phyloP scores from a whole-genome alignment of 2,113 vertebrate genomes.

The Cinclus cinclus region DNA sequence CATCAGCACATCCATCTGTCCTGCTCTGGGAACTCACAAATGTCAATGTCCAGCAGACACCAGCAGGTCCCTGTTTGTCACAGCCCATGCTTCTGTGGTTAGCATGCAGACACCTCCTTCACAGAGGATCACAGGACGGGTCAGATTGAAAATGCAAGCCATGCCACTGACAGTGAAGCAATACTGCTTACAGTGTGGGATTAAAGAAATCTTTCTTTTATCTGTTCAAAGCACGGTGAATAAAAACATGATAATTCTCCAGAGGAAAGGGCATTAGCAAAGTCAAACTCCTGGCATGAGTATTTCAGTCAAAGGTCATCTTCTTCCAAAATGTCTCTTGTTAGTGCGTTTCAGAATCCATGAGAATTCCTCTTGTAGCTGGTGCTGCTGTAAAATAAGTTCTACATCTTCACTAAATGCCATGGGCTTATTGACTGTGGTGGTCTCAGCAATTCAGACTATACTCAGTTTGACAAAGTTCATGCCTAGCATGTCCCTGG shows the following conservation, averaged over 20 bases:
- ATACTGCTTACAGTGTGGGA: not conserved
- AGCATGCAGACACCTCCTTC: not conserved
- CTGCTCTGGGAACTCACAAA: not conserved
- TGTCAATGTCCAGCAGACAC: not conserved
- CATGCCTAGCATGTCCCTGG: not conserved
- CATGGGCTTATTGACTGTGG: not conserved
- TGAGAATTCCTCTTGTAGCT: not conserved
- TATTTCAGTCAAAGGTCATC: not conserved
- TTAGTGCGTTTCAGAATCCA: not conserved
- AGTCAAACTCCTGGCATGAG: not conserved
- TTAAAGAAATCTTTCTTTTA: not conserved
- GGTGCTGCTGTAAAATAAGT: not conserved
- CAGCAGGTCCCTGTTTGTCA: not conserved
- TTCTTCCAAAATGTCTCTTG: not conserved
- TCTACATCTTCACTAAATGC: not conserved
- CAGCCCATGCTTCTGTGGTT: accelerated
- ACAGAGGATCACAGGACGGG: not conserved
- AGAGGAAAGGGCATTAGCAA: not conserved
- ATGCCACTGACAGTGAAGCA: not conserved
- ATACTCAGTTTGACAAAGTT: not conserved
- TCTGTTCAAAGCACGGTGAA: not conserved
- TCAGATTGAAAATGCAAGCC: not conserved
- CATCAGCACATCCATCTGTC: not conserved
- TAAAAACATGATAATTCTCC: not conserved
- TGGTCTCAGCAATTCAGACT: not conserved